phyloP scores from a whole-genome alignment of 37 sponge, comb jelly and placozoan species.

The Eunapius fragilis region DNA sequence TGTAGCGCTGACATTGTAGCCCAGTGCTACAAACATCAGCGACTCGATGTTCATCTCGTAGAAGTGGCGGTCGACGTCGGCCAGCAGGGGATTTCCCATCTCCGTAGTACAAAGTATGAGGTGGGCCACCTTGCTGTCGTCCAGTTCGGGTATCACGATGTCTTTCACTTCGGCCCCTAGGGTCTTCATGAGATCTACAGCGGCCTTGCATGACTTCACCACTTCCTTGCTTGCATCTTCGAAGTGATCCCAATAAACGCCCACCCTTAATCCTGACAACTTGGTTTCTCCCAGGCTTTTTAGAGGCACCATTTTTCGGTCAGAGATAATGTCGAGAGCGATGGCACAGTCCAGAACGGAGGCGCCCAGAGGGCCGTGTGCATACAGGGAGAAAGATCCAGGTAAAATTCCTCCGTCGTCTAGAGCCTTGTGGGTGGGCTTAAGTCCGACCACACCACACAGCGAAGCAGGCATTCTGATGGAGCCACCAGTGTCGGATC shows the following conservation, averaged over 20 bases:
- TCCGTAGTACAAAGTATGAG: slow-evolving; percentile 13
- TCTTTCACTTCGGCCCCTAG: slow-evolving; percentile 68
- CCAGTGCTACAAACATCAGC: not conserved
- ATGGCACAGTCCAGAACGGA: slow-evolving; percentile 70
- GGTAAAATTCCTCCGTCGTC: slow-evolving; percentile 22
- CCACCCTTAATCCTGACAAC: slow-evolving; percentile 62
- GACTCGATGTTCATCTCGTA: slow-evolving; percentile 33
- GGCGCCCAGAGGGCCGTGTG: slow-evolving; percentile 66
- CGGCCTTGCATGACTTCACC: slow-evolving; percentile 50
- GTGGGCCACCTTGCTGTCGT: slow-evolving; percentile 64
- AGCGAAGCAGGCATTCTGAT: slow-evolving; percentile 82
- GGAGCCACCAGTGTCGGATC: slow-evolving; percentile 95
- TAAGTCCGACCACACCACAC: slow-evolving; percentile 91
- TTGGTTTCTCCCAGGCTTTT: slow-evolving; percentile 31
- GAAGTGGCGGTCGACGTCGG: slow-evolving; percentile 31
- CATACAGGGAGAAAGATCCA: slow-evolving; percentile 32
- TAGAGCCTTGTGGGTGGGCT: slow-evolving; percentile 74
- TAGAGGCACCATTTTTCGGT: slow-evolving; percentile 28
- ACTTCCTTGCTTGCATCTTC: slow-evolving; percentile 59
- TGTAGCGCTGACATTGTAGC: not conserved
- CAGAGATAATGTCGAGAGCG: slow-evolving; percentile 41
- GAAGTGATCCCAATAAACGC: slow-evolving; percentile 62
- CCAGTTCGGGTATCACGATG: slow-evolving; percentile 79
- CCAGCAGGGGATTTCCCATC: slow-evolving; percentile 6
- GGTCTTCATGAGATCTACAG: slow-evolving; percentile 25